These are phyloP conservation scores for Zaprionus nigranus DNA, from an alignment of 1,140 invertebrate species.

Conservation along the genomic window DNA sequence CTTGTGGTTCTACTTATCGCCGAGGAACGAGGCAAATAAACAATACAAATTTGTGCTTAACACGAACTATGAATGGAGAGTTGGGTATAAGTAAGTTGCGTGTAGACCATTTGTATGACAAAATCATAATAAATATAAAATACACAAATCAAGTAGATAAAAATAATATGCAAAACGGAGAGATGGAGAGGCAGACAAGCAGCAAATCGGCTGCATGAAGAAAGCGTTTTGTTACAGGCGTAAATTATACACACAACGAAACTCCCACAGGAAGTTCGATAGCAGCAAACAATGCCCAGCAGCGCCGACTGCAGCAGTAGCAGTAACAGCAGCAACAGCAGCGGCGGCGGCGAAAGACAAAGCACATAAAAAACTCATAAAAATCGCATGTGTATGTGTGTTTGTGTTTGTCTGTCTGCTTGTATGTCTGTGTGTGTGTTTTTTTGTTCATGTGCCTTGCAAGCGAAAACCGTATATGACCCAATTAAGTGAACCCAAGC, in stretches of 20 bases:
- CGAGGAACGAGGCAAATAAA: slow-evolving; percentile 41
- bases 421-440: no score
- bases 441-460: slow-evolving; percentile 42
- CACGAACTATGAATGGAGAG: slow-evolving; percentile 30
- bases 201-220: slow-evolving; percentile 9
- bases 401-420: neutral
- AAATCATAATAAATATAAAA: slow-evolving; percentile 48
- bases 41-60: slow-evolving; percentile 47
- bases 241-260: slow-evolving; percentile 66
- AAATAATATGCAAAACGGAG: slow-evolving; percentile 44
- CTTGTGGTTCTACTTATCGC: slow-evolving; percentile 13
- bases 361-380: slow-evolving; percentile 53
- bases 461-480: slow-evolving; percentile 77
- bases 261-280: slow-evolving; percentile 72
- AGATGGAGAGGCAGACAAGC: slow-evolving; percentile 8
- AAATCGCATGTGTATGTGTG: slow-evolving; percentile 26
- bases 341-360: slow-evolving; percentile 35
- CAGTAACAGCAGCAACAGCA: neutral
- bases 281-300: slow-evolving; percentile 52
- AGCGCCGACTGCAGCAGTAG: slow-evolving; percentile 17
- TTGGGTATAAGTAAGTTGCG: neutral
- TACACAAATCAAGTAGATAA: slow-evolving; percentile 54
- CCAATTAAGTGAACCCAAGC: slow-evolving; percentile 74
- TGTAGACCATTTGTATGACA: slow-evolving; percentile 19
- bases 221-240: slow-evolving; percentile 61